Conservation (phyloP, 2,797 vertebrate genomes). For the Coregonus sp. region DNA sequence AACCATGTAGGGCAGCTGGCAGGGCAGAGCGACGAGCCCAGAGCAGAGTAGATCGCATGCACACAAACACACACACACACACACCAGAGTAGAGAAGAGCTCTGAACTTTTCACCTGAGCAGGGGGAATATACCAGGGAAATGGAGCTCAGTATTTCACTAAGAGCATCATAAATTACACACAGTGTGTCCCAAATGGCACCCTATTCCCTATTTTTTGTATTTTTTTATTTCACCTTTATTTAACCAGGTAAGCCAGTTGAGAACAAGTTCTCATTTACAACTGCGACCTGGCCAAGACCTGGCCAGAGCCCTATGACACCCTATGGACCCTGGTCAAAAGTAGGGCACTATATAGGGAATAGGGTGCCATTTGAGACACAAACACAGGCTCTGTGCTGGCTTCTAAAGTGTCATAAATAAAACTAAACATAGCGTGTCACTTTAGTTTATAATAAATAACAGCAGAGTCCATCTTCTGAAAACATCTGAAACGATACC, state of each 20-base stretch:
- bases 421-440: conserved; percentile 24
- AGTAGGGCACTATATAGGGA: not conserved
- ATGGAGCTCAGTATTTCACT: conserved; percentile 19
- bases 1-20: conserved; percentile 28
- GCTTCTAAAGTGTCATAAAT: conserved; percentile 29
- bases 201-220: conserved; percentile 13
- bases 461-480: not conserved
- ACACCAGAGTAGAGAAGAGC: conserved; percentile 16
- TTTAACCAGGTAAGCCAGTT: too few relatives aligned
- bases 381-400: too few relatives aligned
- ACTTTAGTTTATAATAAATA: conserved; percentile 22
- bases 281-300: too few relatives aligned
- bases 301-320: too few relatives aligned
- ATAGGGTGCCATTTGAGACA: not conserved
- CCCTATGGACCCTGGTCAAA: too few relatives aligned
- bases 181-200: too few relatives aligned
- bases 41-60: conserved; percentile 9
- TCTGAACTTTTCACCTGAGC: conserved; percentile 38
- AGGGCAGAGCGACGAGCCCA: not conserved
- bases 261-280: too few relatives aligned
- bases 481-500: too few relatives aligned
- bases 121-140: conserved; percentile 17
- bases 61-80: too few relatives aligned
- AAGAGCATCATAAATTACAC: conserved; percentile 33
- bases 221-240: not conserved